Base-by-base conservation (phyloP, 2,797 vertebrate genomes). In the Microhierax caerulescens region DNA sequence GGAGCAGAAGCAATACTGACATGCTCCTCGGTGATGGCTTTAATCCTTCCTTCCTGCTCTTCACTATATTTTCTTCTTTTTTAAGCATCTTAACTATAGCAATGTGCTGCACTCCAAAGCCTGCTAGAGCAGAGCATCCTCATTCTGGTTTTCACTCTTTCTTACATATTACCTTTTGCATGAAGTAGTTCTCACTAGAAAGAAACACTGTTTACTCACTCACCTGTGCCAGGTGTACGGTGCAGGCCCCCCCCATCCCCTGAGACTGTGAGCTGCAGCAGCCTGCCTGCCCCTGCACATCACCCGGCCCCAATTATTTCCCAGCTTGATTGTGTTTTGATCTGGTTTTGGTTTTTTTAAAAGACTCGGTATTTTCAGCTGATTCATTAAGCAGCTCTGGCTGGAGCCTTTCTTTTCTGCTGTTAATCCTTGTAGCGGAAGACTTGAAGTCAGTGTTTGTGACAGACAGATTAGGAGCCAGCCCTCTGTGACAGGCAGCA, bases 261-360 rank as follows among this genome's bases (percentile, higher is more conserved):
- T 1, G 0, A 7, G 14, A 7, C 64, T 11, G 64, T 9, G 64
- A 57, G 16, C 17, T 1, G 3, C 11, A 4, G 27, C n/a, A 19
- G 39, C 19, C 18, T 13, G 36, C 17, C 45, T 22, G 74, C 30
- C 13, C 4, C 74, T 24, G 73, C 10, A 21, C 43, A 6, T 5
- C 5, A 6, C 45, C 18, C 17, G 54, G 43, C 43, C 43, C 7
- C 43, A 8, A 2, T 13, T 8, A 3, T 19, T 73, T 60, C 39
- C 81, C 59, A 77, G 15, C 18, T 67, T 25, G 34, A 83, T 57
- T 65, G 65, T 51, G 17, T 76, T 81, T 70, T 27, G 18, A 7
- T 75, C 37, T 41, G 47, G 57, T 36, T 20, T 11, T 63, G 47
- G 34, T 36, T 20, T 11, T 37, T 8, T 8, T 28, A 39, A 3